Evolutionary conservation across 2,113 vertebrate species (phyloP), one percentile per base, ranked within the genome.

Genomic region (Fulmarus glacialis): DNA sequence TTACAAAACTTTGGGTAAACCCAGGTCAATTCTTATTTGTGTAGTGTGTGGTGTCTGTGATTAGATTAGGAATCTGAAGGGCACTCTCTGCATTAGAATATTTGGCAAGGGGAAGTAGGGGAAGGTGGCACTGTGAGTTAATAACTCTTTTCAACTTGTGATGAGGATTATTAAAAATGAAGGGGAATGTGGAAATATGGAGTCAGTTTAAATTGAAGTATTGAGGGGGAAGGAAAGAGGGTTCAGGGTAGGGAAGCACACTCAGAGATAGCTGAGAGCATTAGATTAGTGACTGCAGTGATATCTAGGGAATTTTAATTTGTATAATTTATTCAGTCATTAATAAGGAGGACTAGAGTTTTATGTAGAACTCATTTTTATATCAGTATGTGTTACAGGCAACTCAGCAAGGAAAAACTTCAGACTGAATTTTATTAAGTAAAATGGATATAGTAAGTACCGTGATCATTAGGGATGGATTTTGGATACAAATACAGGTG

Each of bases 291-390:
- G 91, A 90, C 94, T 95, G 67, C 59, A 91, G 70, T 62, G 70
- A 73, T 95, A 93, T 47, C 93, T 80, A 83, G 93, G 93, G 96
- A 97, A 96, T 97, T 97, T 96, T 97, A 96, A 97, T 97, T 96
- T 93, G 89, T 93, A 80, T 97, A 95, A 96, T 96, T 96, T 96
- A 97, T 97, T 96, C 95, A 95, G 6, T 93, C 89, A 88, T 94
- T 95, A 91, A 96, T 85, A 96, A 96, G 74, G 62, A 95, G 36
- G 45, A 89, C 95, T 87, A 58, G 50, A 87, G 26, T 77, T 95
- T 88, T 88, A 89, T 90, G 95, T 87, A 93, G 81, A 93, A 85
- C 50, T 94, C 87, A 96, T 94, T 96, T 97, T 95, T 97, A 27
- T 93, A 94, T 96, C 89, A 87, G 84, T 94, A 66, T 96, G 84